Evolutionary conservation across 2,888 invertebrate genomes (phyloP), one percentile per base, ranked within the genome.

Genomic region (Napeogenes sylphis): DNA sequence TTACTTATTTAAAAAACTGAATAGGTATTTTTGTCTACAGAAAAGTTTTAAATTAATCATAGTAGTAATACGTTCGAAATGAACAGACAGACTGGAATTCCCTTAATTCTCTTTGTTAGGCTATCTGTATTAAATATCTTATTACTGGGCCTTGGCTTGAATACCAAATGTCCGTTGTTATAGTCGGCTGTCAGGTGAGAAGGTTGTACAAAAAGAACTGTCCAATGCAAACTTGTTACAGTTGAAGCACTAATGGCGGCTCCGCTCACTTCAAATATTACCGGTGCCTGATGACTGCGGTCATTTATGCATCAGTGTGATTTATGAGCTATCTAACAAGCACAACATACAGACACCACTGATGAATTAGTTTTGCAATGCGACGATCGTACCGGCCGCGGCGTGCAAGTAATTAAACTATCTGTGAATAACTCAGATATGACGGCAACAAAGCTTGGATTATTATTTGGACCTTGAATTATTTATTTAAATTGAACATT

Each of bases 91-190:
- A 73, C 73, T 67, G 76, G 79, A 81, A 84, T 84, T 82, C 82
- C 84, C 79, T 83, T 85, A 82, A 84, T 21, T 21, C 84, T 84
- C 77, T 77, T 78, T 78, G 76, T 71, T 71, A 75, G 72, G 77
- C 77, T 85, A 90, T 88, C 88, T 83, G 77, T 82, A 77, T 74
- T 77, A 82, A 83, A 84, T 88, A 88, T 89, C 88, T 87, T 78
- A 84, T 88, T 87, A 84, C 86, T 79, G 82, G 81, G 86, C 90
- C 90, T 90, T 90, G 90, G 87, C 88, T 90, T 71, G 84, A 87
- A 90, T 89, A 87, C 88, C 86, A 80, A 78, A 82, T 83, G 87
- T 84, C 83, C 80, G 89, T 86, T 85, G 85, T 88, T 90, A 82
- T 84, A 77, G 82, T 77, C 77, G 75, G 81, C 88, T 89, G 90